Percentiles rank a stretch among this genome's conserved stretches.
Conservation (phyloP, 2,113 vertebrate genomes). For the Micronycteris hirsuta region DNA sequence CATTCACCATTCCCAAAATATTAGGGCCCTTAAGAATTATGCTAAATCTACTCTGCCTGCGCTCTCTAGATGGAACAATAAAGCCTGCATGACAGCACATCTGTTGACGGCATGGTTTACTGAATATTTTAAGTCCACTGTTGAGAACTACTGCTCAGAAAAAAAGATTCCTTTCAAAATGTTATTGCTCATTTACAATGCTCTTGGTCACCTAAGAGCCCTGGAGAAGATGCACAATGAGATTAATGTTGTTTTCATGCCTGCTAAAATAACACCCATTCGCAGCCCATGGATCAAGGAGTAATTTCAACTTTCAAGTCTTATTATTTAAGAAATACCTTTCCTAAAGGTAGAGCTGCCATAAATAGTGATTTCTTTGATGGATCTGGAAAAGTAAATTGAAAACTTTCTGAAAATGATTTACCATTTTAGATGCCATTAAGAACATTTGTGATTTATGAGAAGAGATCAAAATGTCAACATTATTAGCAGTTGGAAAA, state of each 20-base stretch:
- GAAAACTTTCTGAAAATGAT: not conserved
- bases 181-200: not conserved
- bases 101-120: not conserved
- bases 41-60: not conserved
- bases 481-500: not conserved
- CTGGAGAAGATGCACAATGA: too few species aligned
- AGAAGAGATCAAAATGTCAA: not conserved
- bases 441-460: not conserved
- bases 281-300: not conserved
- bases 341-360: not conserved
- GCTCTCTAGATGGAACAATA: not conserved
- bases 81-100: not conserved
- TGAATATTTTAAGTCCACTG: not conserved
- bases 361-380: not conserved
- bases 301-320: not conserved
- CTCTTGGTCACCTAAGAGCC: not conserved
- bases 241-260: not conserved
- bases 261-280: not conserved
- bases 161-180: not conserved
- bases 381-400: not conserved
- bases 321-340: not conserved
- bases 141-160: not conserved
- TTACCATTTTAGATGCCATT: too few species aligned
- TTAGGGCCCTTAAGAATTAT: not conserved
- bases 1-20: not conserved